phyloP scores from a whole-genome alignment of 2,113 vertebrate species.

The Todiramphus saurophagus region DNA sequence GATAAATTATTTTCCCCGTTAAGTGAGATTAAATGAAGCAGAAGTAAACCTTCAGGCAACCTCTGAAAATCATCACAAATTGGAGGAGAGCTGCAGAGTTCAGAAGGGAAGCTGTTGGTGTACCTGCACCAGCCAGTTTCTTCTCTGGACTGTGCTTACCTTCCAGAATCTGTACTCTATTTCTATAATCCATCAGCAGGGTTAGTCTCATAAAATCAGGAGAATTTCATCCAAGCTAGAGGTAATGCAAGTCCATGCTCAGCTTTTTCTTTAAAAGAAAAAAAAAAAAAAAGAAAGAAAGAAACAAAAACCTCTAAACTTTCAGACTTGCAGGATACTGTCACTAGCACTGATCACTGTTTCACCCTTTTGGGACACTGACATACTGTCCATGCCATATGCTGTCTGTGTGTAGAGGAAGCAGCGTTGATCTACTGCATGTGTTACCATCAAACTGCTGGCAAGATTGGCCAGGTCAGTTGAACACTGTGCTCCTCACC shows the following conservation, averaged over 20 bases:
- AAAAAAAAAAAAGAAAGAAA: too few relatives aligned
- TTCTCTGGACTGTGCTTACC: background rate
- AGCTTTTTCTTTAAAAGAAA: background rate
- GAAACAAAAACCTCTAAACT: background rate
- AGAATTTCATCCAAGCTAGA: background rate
- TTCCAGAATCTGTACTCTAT: background rate
- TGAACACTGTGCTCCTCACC: accelerated
- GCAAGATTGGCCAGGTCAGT: accelerated
- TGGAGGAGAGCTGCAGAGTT: background rate
- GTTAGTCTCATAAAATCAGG: background rate
- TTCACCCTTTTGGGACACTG: background rate
- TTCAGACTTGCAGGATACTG: background rate
- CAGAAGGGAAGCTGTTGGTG: background rate
- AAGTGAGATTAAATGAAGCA: background rate
- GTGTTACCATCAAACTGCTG: background rate
- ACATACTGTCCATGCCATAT: background rate
- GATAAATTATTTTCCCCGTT: background rate
- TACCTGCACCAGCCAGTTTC: background rate
- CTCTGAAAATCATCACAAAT: background rate
- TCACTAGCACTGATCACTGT: background rate
- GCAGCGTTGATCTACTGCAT: background rate
- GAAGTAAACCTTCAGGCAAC: background rate
- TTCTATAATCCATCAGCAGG: background rate
- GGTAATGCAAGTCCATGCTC: accelerated
- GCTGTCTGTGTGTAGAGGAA: background rate